Conservation (phyloP, 2,888 invertebrate species). For the Xestia c-nigrum region DNA sequence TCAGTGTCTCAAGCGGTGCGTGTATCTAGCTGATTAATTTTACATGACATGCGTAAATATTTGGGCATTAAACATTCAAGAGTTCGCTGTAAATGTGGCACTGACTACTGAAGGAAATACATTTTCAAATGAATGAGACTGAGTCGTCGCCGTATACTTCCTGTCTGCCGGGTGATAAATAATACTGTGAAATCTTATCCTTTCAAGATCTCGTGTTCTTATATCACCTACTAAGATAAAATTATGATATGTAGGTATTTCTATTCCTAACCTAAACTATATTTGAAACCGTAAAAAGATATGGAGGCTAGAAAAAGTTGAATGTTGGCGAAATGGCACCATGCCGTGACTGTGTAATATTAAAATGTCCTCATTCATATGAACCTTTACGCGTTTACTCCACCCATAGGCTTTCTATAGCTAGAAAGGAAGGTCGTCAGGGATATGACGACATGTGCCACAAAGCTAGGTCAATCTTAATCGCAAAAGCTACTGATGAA, state of each 20-base stretch:
- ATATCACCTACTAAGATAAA: conserved; percentile 16
- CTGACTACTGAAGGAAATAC: conserved; percentile 22
- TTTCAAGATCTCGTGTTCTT: conserved; percentile 29
- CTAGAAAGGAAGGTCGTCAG: not conserved
- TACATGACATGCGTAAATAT: conserved; percentile 21
- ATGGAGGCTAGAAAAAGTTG: not conserved
- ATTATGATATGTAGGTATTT: conserved; percentile 13
- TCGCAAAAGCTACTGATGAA: not conserved
- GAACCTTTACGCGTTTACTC: not conserved
- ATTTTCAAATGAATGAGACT: conserved; percentile 23
- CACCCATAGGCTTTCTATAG: not conserved
- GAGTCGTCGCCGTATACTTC: conserved; percentile 13
- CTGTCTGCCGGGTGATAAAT: conserved; percentile 17
- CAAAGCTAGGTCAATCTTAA: not conserved
- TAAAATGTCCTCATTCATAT: conserved; percentile 15
- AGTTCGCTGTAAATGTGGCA: not conserved
- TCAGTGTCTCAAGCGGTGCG: conserved; percentile 17
- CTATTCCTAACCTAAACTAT: not conserved
- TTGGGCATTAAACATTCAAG: conserved; percentile 24
- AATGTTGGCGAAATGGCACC: conserved; percentile 3
- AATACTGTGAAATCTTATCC: conserved; percentile 42
- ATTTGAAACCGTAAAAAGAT: not conserved
- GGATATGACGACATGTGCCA: not conserved
- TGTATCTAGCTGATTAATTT: conserved; percentile 18
- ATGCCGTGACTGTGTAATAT: conserved; percentile 23